Conservation (phyloP, 2,113 vertebrate genomes). For the Macquaria ambigua region DNA sequence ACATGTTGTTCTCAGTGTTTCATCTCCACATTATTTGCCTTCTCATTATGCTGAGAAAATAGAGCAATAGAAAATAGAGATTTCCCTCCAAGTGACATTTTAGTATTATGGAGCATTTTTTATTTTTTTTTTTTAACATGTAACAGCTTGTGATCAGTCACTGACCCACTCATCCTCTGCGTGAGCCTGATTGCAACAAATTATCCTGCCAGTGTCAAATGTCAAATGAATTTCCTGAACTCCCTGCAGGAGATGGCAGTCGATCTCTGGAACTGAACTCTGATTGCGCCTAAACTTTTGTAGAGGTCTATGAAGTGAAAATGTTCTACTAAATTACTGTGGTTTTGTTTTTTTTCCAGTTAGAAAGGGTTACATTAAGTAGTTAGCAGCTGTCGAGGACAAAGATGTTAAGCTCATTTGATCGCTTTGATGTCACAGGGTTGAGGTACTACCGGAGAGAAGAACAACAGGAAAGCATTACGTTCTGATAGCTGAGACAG, state of each 20-base stretch:
- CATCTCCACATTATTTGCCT: background rate
- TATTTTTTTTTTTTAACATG: background rate
- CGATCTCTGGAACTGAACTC: background rate
- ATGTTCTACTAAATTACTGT: background rate
- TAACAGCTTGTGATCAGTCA: constrained; percentile 16
- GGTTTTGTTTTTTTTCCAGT: background rate
- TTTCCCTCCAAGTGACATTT: background rate
- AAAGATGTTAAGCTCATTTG: background rate
- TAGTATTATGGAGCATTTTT: background rate
- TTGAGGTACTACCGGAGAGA: background rate
- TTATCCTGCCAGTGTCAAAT: background rate
- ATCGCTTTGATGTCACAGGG: background rate
- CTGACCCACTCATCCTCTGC: constrained; percentile 2
- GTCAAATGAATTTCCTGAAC: background rate
- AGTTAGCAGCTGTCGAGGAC: background rate
- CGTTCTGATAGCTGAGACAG: background rate
- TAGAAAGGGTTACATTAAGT: background rate
- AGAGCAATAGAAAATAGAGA: too few species aligned
- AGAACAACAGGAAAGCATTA: background rate
- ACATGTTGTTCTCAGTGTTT: background rate
- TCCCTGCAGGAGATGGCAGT: background rate
- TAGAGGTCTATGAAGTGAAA: background rate
- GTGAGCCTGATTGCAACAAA: background rate
- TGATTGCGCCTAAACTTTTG: background rate
- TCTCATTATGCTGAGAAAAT: background rate